Evolutionary conservation across 1,140 invertebrate genomes (phyloP).

Genomic region (Drosophila miranda): DNA sequence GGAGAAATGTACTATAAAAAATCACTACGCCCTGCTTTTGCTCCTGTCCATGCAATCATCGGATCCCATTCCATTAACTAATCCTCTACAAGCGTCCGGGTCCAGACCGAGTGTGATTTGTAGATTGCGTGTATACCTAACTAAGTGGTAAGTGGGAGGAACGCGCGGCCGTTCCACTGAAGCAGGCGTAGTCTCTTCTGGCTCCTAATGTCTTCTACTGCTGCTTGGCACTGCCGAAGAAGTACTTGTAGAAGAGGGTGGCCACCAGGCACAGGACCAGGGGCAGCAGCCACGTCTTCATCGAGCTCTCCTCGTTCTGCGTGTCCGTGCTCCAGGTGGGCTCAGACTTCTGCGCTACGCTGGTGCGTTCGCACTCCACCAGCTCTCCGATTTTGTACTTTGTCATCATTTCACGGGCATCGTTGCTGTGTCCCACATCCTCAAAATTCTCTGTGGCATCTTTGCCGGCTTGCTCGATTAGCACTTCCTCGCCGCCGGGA

Average conservation of each 20-base stretch:
- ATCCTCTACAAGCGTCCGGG: too few relatives aligned
- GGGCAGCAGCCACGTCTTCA: slow-evolving; percentile 92
- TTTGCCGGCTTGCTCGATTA: slow-evolving; percentile 94
- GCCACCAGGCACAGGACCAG: slow-evolving; percentile 90
- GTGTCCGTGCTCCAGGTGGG: slow-evolving; percentile 75
- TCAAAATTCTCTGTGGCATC: slow-evolving; percentile 97
- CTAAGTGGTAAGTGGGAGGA: slow-evolving; percentile 2
- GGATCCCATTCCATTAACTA: too few relatives aligned
- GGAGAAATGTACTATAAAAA: slow-evolving; percentile 64
- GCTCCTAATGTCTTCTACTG: slow-evolving; percentile 20
- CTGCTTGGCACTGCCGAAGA: slow-evolving; percentile 83
- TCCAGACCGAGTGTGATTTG: slow-evolving; percentile 10
- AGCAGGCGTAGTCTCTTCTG: slow-evolving; percentile 23
- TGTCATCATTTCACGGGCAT: slow-evolving; percentile 96
- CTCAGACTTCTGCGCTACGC: slow-evolving; percentile 73
- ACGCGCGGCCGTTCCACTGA: slow-evolving; percentile 12
- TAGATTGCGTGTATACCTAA: slow-evolving; percentile 25
- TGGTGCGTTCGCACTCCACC: slow-evolving; percentile 86
- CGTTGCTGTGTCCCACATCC: slow-evolving; percentile 98
- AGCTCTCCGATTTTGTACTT: slow-evolving; percentile 96
- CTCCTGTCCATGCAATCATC: neutral
- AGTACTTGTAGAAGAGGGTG: slow-evolving; percentile 91
- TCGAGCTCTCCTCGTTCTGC: slow-evolving; percentile 78
- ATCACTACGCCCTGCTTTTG: slow-evolving; percentile 5
- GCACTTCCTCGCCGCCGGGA: slow-evolving; percentile 98